Evolutionary conservation across 2,797 vertebrate species (phyloP).

Genomic region (Scolopax rusticola): DNA sequence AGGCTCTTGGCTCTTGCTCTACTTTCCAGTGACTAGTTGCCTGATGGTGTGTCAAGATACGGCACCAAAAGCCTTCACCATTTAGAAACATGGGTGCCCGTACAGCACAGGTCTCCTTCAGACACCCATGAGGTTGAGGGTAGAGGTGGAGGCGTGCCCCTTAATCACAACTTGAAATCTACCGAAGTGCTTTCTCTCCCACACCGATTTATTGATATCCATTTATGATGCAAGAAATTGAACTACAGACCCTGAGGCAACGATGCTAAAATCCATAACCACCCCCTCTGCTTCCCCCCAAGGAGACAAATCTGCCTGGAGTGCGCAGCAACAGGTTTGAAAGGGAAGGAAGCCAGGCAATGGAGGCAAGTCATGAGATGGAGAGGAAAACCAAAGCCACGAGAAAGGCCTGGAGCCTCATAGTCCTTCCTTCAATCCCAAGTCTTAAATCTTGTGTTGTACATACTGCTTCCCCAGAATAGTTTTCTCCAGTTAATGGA

Average conservation of each 20-base stretch:
- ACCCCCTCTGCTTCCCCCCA: no score
- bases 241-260: background rate
- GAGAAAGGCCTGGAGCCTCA: background rate
- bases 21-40: accelerated
- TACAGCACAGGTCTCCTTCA: background rate
- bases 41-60: accelerated
- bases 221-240: background rate
- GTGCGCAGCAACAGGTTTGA: background rate
- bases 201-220: background rate
- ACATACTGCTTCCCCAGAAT: background rate
- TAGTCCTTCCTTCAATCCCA: background rate
- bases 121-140: background rate
- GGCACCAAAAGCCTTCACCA: background rate
- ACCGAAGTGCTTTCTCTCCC: background rate
- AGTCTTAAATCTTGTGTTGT: background rate
- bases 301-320: background rate
- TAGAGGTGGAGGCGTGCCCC: background rate
- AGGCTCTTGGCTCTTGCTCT: background rate
- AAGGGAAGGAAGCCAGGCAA: background rate
- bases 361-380: accelerated
- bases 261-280: background rate
- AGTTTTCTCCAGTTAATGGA: background rate
- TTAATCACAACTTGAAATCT: background rate
- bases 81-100: background rate
- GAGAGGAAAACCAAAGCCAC: background rate